Evolutionary conservation across 2,797 vertebrate genomes (phyloP).

Genomic region (Enteromius anoplus): DNA sequence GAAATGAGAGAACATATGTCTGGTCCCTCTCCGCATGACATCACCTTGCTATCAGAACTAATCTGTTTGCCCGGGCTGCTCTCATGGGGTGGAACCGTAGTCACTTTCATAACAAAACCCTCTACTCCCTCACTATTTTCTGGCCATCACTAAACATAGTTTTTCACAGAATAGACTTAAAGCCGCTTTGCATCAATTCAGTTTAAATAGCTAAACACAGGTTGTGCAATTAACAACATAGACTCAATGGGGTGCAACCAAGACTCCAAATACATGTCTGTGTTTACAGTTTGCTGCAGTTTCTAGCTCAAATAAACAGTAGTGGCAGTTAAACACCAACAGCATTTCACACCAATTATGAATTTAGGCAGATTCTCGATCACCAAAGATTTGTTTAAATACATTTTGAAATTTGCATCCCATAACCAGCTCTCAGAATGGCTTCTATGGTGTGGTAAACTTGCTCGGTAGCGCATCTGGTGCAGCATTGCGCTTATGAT

Average conservation of each 20-base stretch:
- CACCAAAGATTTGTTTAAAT: not conserved
- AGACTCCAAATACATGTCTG: not conserved
- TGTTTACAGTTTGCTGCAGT: not conserved
- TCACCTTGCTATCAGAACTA: constrained; percentile 68
- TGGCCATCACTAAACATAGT: not conserved
- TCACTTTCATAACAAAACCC: constrained; percentile 3
- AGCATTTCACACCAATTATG: not conserved
- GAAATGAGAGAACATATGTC: constrained; percentile 75
- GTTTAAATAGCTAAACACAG: not conserved
- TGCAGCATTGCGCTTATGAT: not conserved
- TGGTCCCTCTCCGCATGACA: constrained; percentile 72
- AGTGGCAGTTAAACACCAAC: not conserved
- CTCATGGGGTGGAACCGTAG: constrained; percentile 30
- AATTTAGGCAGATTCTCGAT: not conserved
- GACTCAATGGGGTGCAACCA: not conserved
- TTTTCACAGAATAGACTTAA: not conserved
- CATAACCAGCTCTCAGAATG: not conserved
- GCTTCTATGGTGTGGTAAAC: not conserved
- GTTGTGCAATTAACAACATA: not conserved
- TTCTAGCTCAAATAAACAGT: not conserved
- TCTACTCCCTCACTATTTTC: not conserved
- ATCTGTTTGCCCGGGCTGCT: constrained; percentile 58
- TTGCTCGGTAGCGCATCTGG: not conserved
- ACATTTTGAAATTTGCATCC: not conserved
- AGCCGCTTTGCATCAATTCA: not conserved